A percentile compares a stretch with the other conserved stretches of the same genome.
Conservation (phyloP, 2,797 vertebrate genomes). For the Passerculus sandwichensis region DNA sequence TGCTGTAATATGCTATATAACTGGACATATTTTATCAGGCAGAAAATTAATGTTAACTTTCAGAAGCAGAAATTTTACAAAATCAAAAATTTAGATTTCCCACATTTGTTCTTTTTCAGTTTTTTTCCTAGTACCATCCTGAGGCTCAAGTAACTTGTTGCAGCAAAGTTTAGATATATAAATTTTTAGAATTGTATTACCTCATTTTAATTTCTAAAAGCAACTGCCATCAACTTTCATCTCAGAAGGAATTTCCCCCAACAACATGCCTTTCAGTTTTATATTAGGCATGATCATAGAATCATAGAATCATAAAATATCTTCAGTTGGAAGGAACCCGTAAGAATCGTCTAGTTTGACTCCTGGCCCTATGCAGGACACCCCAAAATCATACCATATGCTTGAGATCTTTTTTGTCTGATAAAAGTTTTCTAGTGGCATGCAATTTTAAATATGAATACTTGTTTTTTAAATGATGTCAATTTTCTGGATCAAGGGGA, state of each 20-base stretch:
- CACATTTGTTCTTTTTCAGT: background rate
- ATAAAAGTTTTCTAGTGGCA: background rate
- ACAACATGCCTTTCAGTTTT: background rate
- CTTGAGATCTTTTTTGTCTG: background rate
- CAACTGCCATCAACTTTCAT: background rate
- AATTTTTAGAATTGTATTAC: background rate
- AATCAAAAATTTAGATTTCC: background rate
- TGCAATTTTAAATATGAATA: background rate
- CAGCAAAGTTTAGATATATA: background rate
- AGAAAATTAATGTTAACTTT: background rate
- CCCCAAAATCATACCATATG: background rate
- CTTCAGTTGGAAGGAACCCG: background rate
- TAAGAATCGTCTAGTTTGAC: background rate
- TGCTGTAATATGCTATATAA: conserved; percentile 14
- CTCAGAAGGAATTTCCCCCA: background rate
- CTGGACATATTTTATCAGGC: background rate
- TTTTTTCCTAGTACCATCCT: background rate
- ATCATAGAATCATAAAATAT: background rate
- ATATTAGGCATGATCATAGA: background rate
- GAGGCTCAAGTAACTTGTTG: background rate
- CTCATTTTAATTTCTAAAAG: conserved; percentile 37
- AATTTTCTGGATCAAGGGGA: background rate
- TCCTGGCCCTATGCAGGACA: background rate
- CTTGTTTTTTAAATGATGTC: background rate
- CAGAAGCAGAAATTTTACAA: background rate